Evolutionary conservation across 2,113 vertebrate species (phyloP).

Genomic region (Varanus salvator): DNA sequence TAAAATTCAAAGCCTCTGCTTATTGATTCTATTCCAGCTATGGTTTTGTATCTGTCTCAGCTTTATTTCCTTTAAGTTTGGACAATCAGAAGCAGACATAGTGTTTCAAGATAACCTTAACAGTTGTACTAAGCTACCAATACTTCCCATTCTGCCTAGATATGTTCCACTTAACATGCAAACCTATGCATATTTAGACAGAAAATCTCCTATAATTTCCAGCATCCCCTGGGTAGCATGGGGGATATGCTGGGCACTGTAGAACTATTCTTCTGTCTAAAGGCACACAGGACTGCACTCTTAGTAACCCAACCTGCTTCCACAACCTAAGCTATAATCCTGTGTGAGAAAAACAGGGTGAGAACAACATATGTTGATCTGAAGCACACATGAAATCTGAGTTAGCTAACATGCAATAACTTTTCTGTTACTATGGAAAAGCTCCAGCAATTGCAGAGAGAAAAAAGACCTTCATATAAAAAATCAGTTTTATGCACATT

Average conservation of each 20-base stretch:
- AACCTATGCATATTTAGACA: no score
- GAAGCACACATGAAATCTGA: not conserved
- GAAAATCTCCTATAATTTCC: no score
- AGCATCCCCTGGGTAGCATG: no score
- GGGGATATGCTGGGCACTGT: no score
- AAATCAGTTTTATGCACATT: not conserved
- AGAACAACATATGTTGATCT: not conserved
- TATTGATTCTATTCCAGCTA: not conserved
- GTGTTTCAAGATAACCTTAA: not conserved
- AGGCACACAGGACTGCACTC: no score
- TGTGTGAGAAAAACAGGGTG: not conserved
- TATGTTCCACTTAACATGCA: not conserved
- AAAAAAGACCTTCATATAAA: not conserved
- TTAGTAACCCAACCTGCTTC: not conserved
- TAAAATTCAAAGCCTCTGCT: not conserved
- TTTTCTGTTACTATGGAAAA: not conserved
- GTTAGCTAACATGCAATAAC: not conserved
- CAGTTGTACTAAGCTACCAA: not conserved
- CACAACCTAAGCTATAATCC: not conserved
- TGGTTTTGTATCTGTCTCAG: not conserved
- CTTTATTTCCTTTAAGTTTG: not conserved
- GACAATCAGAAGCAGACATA: not conserved
- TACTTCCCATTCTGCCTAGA: not conserved
- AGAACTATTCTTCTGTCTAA: no score
- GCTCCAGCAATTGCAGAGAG: not conserved